These are phyloP conservation scores for Pseudolaguvia tuberculata DNA, from an alignment of 2,113 vertebrate genomes.

Conservation along the genomic window DNA sequence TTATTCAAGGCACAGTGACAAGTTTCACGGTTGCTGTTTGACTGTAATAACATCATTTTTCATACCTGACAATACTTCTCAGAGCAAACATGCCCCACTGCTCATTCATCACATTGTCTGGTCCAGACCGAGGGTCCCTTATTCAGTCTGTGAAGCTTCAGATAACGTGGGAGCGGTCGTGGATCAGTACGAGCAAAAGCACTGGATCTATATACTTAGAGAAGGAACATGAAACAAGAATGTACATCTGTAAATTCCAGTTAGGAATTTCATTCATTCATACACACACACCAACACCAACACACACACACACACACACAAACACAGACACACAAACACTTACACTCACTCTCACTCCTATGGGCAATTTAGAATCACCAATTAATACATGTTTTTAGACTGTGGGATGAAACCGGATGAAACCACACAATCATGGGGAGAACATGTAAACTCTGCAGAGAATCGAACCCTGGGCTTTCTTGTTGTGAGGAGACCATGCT, in stretches of 20 bases:
- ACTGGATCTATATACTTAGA: not conserved
- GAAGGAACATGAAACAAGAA: constrained; percentile 9
- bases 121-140: constrained; percentile 15
- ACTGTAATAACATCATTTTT: constrained; percentile 49
- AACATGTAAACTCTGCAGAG: no score
- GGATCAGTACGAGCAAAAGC: constrained; percentile 15
- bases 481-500: no score
- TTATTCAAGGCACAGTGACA: constrained; percentile 42
- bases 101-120: constrained; percentile 42
- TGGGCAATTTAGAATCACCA: no score
- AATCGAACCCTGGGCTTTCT: no score
- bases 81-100: constrained; percentile 31
- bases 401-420: no score
- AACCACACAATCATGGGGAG: no score
- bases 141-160: not conserved
- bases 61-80: constrained; percentile 43
- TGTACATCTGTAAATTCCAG: not conserved
- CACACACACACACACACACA: no score
- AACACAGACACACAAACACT: no score
- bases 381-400: no score
- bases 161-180: constrained; percentile 16
- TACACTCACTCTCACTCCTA: no score
- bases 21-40: constrained; percentile 40
- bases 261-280: no score
- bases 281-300: no score